These are phyloP conservation scores for Panagrolaimus sp. DNA, from an alignment of 1,140 invertebrate genomes.

Conservation along the genomic window DNA sequence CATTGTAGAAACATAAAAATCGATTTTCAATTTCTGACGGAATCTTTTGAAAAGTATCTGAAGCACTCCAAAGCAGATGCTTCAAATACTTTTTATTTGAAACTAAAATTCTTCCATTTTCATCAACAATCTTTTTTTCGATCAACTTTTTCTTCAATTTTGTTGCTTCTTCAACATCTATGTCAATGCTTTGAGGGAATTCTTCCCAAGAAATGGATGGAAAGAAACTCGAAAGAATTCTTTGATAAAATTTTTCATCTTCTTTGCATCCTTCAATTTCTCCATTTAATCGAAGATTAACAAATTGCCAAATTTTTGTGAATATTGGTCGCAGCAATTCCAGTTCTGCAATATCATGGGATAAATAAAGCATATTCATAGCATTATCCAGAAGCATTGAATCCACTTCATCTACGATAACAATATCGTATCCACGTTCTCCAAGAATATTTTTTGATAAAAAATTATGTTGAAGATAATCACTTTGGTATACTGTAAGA, in stretches of 20 bases:
- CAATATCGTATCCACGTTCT: not conserved
- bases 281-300: conserved; percentile 21
- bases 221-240: not conserved
- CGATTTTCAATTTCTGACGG: too few relatives aligned
- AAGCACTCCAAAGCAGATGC: too few relatives aligned
- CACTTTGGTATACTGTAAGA: conserved; percentile 16
- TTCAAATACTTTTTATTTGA: too few relatives aligned
- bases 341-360: conserved; percentile 16
- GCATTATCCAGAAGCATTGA: conserved; percentile 25
- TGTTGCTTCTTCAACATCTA: not conserved
- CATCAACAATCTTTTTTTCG: not conserved
- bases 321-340: conserved; percentile 8
- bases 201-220: not conserved
- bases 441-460: conserved; percentile 17
- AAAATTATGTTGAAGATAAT: conserved; percentile 19
- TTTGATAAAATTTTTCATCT: not conserved
- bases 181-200: not conserved
- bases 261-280: not conserved
- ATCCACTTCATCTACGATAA: conserved; percentile 27
- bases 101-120: too few relatives aligned
- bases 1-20: too few relatives aligned
- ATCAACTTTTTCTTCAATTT: not conserved
- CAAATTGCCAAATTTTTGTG: not conserved
- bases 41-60: too few relatives aligned
- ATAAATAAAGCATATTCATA: conserved; percentile 22